A percentile compares a stretch with the other conserved stretches of the same genome.
These are phyloP conservation scores for Onychomys leucogaster DNA, from an alignment of 2,797 vertebrate genomes.

Conservation along the genomic window DNA sequence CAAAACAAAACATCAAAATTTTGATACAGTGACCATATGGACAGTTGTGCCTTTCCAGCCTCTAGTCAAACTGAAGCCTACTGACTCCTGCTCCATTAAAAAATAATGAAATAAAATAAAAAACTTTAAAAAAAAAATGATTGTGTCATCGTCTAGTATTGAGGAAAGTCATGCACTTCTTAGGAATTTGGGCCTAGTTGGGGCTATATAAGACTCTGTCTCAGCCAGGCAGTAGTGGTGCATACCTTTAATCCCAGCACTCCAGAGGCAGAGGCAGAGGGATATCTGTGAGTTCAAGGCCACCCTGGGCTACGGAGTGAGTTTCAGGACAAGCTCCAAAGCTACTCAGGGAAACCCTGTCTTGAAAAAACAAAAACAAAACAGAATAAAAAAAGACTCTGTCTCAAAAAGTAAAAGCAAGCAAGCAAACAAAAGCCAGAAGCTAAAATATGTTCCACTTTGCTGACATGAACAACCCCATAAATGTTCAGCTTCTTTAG, in stretches of 20 bases:
- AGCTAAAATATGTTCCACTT: not conserved
- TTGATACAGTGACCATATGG: not conserved
- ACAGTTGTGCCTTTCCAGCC: not conserved
- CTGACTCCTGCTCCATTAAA: not conserved
- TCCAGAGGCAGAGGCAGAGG: no score
- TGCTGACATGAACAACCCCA: slow-evolving; percentile 79
- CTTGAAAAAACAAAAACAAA: no score
- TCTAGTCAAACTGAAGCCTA: not conserved
- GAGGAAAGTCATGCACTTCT: not conserved
- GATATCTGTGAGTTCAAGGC: no score
- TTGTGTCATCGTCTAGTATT: not conserved
- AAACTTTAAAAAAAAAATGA: not conserved
- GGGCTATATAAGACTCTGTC: not conserved
- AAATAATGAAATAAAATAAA: not conserved
- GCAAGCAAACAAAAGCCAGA: not conserved
- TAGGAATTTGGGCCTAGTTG: not conserved
- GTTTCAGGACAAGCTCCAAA: no score
- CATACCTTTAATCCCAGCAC: no score
- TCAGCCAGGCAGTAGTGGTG: not conserved
- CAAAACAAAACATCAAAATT: not conserved
- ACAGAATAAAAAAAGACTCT: not conserved
- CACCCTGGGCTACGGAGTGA: no score
- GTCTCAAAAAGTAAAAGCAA: not conserved
- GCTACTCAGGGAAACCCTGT: no score
- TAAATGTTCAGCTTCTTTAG: slow-evolving; percentile 87